A percentile compares a stretch with the other conserved stretches of the same genome.
These are phyloP conservation scores for Sebastes paucispinis DNA, from an alignment of 2,797 vertebrate genomes.

Conservation along the genomic window DNA sequence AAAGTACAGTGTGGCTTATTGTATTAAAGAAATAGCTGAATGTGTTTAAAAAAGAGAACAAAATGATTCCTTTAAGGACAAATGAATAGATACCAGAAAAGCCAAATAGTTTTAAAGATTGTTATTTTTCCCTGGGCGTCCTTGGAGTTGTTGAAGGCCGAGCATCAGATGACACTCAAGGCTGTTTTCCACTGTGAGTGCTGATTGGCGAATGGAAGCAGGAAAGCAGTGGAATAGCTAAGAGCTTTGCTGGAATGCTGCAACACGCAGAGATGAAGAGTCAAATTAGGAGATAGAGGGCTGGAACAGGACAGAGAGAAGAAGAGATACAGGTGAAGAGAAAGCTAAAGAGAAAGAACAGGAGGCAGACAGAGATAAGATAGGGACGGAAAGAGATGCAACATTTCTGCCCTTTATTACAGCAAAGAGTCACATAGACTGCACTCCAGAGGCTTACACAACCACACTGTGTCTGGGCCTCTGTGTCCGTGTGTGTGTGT, in stretches of 20 bases:
- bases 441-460: slow-evolving; percentile 43
- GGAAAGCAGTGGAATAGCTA: not conserved
- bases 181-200: slow-evolving; percentile 12
- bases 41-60: not conserved
- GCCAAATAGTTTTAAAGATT: not conserved
- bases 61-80: not conserved
- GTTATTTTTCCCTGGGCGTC: not conserved
- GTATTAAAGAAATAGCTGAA: not conserved
- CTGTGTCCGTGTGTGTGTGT: slow-evolving; percentile 25
- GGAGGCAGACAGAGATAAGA: not conserved
- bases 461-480: slow-evolving; percentile 4
- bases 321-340: not conserved
- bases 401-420: not conserved
- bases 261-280: not conserved
- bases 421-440: slow-evolving; percentile 22
- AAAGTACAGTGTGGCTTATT: not conserved
- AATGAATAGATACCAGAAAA: not conserved
- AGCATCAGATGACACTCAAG: slow-evolving; percentile 5
- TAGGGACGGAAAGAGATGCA: not conserved
- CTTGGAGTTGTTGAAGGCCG: not conserved
- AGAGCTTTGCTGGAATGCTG: not conserved
- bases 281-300: not conserved
- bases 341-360: not conserved
- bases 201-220: not conserved
- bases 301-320: not conserved